phyloP scores from a whole-genome alignment of 2,888 invertebrate species.

The Brachypalpus laphriformis region DNA sequence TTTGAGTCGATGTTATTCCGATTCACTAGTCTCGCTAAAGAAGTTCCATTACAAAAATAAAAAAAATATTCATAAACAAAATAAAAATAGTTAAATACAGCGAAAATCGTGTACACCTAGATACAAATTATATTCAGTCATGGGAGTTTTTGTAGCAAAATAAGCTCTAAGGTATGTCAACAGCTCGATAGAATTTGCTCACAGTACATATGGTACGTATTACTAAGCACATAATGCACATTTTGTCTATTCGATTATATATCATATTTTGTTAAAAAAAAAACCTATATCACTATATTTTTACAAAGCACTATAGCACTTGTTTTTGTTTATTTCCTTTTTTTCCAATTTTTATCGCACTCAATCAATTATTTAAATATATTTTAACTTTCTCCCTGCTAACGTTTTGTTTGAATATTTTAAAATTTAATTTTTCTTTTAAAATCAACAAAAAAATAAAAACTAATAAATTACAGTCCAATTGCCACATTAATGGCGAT shows the following conservation, averaged over 20 bases:
- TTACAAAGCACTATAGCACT: constrained; percentile 80
- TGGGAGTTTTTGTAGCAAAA: no score
- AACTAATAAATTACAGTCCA: constrained; percentile 86
- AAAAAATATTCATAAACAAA: no score
- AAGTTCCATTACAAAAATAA: no score
- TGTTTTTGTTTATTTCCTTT: constrained; percentile 77
- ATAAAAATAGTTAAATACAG: no score
- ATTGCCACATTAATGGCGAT: constrained; percentile 98
- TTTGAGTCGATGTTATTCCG: no score
- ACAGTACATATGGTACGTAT: no score
- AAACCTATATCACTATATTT: no score
- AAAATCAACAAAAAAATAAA: constrained; percentile 75
- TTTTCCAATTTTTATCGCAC: constrained; percentile 76
- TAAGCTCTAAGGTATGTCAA: background rate
- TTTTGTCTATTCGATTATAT: no score
- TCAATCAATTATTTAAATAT: constrained; percentile 37
- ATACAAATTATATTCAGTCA: no score
- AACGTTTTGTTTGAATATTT: constrained; percentile 45
- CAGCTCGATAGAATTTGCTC: constrained; percentile 25
- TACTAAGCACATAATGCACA: constrained; percentile 38
- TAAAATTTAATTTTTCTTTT: constrained; percentile 52
- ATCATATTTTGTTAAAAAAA: no score
- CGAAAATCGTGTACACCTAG: no score
- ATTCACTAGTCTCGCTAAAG: no score
- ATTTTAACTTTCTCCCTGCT: constrained; percentile 22